phyloP scores from a whole-genome alignment of 2,888 invertebrate species.

The Pteria penguin region DNA sequence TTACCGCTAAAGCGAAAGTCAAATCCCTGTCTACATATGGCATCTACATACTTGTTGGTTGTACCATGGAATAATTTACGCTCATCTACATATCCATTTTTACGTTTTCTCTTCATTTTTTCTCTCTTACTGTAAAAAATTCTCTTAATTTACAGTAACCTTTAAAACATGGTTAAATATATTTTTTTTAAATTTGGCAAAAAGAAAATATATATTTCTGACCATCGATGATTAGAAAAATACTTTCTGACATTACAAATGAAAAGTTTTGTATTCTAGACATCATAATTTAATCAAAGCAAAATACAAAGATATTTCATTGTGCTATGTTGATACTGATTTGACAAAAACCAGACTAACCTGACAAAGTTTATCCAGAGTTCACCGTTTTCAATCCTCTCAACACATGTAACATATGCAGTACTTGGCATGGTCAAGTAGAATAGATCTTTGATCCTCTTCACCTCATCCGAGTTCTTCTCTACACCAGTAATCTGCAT shows the following conservation, averaged over 20 bases:
- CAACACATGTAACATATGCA: constrained; percentile 48
- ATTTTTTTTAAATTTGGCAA: too few relatives aligned
- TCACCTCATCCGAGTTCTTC: not conserved
- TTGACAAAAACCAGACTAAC: constrained; percentile 32
- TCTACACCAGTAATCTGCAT: not conserved
- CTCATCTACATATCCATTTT: constrained; percentile 38
- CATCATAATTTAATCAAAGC: too few relatives aligned
- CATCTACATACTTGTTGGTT: constrained; percentile 48
- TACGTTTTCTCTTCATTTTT: constrained; percentile 54
- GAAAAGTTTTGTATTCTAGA: too few relatives aligned
- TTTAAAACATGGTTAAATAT: too few relatives aligned
- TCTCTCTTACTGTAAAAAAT: constrained; percentile 62
- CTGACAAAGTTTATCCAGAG: constrained; percentile 61
- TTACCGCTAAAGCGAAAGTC: constrained; percentile 69
- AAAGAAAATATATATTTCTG: too few relatives aligned
- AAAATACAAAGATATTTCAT: not conserved
- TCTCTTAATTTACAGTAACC: too few relatives aligned
- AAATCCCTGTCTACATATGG: constrained; percentile 70
- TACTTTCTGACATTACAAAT: not conserved
- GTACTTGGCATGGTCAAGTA: constrained; percentile 55
- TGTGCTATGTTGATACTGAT: not conserved
- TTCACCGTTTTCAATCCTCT: constrained; percentile 62
- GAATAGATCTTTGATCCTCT: constrained; percentile 53
- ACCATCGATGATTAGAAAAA: too few relatives aligned
- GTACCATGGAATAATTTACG: constrained; percentile 70